Conservation (phyloP, 2,888 invertebrate genomes). For the Elegia similella region DNA sequence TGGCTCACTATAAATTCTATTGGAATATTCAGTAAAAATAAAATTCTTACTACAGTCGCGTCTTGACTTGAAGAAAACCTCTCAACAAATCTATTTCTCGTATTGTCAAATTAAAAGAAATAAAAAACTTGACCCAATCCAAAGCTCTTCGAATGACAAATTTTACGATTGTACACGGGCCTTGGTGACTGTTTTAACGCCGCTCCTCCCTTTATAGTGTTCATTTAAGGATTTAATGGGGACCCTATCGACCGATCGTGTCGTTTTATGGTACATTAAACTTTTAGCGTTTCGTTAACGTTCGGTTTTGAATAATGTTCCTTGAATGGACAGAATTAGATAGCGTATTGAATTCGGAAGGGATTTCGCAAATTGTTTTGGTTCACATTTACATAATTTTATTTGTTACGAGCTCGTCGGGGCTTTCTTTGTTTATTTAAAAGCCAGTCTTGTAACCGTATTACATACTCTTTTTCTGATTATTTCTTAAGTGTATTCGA, state of each 20-base stretch:
- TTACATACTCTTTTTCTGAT: too few relatives aligned
- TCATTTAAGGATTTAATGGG: conserved; percentile 36
- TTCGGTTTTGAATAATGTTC: conserved; percentile 7
- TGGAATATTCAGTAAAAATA: too few relatives aligned
- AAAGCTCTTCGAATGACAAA: conserved; percentile 29
- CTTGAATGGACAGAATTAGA: conserved; percentile 1
- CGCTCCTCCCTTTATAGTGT: conserved; percentile 36
- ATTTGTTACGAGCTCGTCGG: neutral
- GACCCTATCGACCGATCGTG: conserved; percentile 31
- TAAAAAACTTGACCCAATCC: conserved; percentile 13
- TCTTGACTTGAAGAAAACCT: neutral
- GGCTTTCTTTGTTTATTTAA: neutral
- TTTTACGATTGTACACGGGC: conserved; percentile 30
- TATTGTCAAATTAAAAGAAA: conserved; percentile 7
- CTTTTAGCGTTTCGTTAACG: conserved; percentile 9
- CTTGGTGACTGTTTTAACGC: conserved; percentile 30
- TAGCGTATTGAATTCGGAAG: conserved; percentile 8
- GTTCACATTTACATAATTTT: conserved; percentile 6
- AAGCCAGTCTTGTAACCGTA: neutral
- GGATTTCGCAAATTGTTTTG: conserved; percentile 12
- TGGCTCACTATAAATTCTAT: too few relatives aligned
- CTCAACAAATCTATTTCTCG: neutral
- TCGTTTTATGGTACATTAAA: conserved; percentile 27
- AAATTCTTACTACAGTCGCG: too few relatives aligned
- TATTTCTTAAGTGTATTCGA: too few relatives aligned